Evolutionary conservation across 2,888 invertebrate genomes (phyloP), one percentile per base, ranked within the genome.

Genomic region (Allolobophora icterica): DNA sequence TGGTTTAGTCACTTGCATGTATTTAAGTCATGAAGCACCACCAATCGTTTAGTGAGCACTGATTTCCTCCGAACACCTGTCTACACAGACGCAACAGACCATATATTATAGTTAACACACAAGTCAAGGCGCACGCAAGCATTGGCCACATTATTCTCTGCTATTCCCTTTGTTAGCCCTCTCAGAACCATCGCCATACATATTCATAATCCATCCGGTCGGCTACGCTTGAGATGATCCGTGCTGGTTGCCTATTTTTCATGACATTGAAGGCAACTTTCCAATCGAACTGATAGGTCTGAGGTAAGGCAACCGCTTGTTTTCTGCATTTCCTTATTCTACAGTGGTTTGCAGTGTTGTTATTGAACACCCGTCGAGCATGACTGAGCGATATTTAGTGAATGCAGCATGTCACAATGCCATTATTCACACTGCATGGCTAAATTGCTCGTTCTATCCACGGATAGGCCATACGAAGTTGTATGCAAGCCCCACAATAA

Each of bases 181-280:
- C 71, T 71, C 71, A 21, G 52, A 52, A n/a, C 5, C 30, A 71
- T n/a, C 71, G 21, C 8, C 71, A 8, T n/a, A 13, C 71, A 11
- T n/a, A 8, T n/a, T n/a, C 71, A 2, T n/a, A 71, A 1, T 71
- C 17, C n/a, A 71, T 71, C n/a, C 17, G 71, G 30, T 71, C 71
- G 30, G 71, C 71, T 71, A 71, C 71, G 71, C 71, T 71, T 71
- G 71, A 71, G n/a, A n/a, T 71, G 71, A 30, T n/a, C 71, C 71
- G 17, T n/a, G 30, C n/a, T n/a, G 30, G n/a, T 17, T 6, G 71
- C 71, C 71, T 71, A 13, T 71, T n/a, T n/a, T n/a, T 71, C 71
- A n/a, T 71, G 71, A 71, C 71, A 71, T 11, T 71, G n/a, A 71
- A n/a, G 71, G n/a, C 71, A 71, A 71, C 71, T 71, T 71, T 71